These are phyloP conservation scores for Drosophila prolongata DNA, from an alignment of 2,888 invertebrate genomes.

Conservation along the genomic window DNA sequence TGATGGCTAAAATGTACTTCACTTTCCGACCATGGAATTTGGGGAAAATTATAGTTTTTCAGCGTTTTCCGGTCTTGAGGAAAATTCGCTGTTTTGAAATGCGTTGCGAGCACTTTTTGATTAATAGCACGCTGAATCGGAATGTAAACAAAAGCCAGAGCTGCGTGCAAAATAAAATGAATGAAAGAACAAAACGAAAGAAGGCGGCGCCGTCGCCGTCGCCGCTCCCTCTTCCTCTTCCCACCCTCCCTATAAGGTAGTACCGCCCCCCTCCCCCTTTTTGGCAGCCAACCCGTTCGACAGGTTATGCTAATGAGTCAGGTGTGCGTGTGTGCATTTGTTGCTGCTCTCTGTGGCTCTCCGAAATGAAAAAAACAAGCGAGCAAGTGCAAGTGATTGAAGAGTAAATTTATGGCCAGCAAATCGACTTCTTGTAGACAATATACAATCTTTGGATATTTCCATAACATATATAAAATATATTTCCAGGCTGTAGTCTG, in stretches of 20 bases:
- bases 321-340: slow-evolving; percentile 41
- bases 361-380: slow-evolving; percentile 3
- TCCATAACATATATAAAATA: no score
- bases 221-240: slow-evolving; percentile 27
- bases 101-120: slow-evolving; percentile 19
- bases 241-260: not conserved
- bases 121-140: slow-evolving; percentile 22
- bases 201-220: slow-evolving; percentile 26
- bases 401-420: not conserved
- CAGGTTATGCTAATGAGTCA: slow-evolving; percentile 77
- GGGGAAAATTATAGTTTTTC: slow-evolving; percentile 11
- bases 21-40: slow-evolving; percentile 1
- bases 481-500: no score
- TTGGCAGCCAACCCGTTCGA: slow-evolving; percentile 55
- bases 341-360: not conserved
- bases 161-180: slow-evolving; percentile 51
- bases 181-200: slow-evolving; percentile 22
- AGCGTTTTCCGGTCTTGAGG: not conserved
- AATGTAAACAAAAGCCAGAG: slow-evolving; percentile 29
- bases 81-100: slow-evolving; percentile 18
- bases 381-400: slow-evolving; percentile 29
- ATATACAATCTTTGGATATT: not conserved
- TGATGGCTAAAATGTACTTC: not conserved
- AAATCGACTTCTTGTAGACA: not conserved
- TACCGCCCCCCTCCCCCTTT: not conserved